Evolutionary conservation across 2,113 vertebrate genomes (phyloP).

Genomic region (Ariopsis seemanni): DNA sequence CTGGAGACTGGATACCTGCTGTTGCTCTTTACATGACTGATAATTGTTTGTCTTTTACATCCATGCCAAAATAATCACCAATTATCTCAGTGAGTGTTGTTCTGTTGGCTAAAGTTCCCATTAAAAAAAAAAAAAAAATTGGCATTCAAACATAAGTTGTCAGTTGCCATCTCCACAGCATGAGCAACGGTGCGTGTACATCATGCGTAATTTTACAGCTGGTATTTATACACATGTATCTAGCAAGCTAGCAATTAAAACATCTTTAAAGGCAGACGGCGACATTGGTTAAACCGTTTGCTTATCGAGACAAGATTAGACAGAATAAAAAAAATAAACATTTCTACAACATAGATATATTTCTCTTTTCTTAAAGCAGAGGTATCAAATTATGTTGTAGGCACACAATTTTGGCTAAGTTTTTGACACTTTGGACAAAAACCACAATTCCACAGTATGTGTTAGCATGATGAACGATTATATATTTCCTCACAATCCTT

Average conservation of each 20-base stretch:
- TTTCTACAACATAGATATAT: not conserved
- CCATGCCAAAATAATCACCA: not conserved
- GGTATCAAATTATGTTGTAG: not conserved
- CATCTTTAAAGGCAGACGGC: not conserved
- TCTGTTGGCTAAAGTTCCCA: not conserved
- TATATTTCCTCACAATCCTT: slow-evolving; percentile 36
- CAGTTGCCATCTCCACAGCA: not conserved
- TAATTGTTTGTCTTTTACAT: not conserved
- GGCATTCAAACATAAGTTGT: not conserved
- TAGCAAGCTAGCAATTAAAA: not conserved
- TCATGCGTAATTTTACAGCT: not conserved
- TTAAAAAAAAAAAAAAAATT: not conserved
- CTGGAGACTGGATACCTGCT: not conserved
- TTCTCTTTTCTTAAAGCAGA: not conserved
- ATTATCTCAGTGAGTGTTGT: not conserved
- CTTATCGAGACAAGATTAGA: not conserved
- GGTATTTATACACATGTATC: not conserved
- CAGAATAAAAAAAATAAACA: not conserved
- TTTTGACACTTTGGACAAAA: not conserved
- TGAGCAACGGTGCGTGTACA: not conserved
- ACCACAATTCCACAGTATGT: not conserved
- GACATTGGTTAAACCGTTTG: not conserved
- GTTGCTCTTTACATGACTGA: not conserved
- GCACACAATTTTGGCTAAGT: not conserved
- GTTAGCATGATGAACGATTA: slow-evolving; percentile 26